Evolutionary conservation across 2,888 invertebrate species (phyloP), one percentile per base, ranked within the genome.

Genomic region (Hartigia nigra): DNA sequence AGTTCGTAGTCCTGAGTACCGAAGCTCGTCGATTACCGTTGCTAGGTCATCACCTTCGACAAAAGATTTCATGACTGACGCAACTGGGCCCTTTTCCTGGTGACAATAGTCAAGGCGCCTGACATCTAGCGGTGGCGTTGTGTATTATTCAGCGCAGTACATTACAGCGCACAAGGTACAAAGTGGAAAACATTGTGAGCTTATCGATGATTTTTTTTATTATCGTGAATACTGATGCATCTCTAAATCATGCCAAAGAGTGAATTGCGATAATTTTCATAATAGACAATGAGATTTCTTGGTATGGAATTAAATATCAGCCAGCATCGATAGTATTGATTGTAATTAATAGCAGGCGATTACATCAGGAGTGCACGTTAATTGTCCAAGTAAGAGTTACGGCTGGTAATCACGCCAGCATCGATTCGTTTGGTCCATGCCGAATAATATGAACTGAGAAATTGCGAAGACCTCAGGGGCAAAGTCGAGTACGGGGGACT

Each of bases 341-440:
- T 91, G 90, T 90, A 91, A 91, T 90, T 91, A 91, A 91, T 90
- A 90, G 90, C 89, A 86, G 84, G 82, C 84, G 86, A 87, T 87
- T 86, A 87, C 86, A 80, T 86, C 81, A 77, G 82, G 74, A 75
- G 76, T 78, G 83, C 84, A 85, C 87, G 88, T 90, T 91, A 90
- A 90, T 90, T 90, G 89, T 89, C 88, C 87, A 84, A 83, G 76
- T 81, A 88, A 89, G 89, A 90, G 87, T 89, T 89, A 90, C 88
- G 88, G 87, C 87, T 86, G 80, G 83, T 84, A 86, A 88, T 88
- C 90, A 89, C 88, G 89, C 88, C 86, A 89, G 84, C 86, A 84
- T 80, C 37, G 82, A 69, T 72, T 14, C 72, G 72, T 31, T 72
- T 14, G 31, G 72, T 34, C 34, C 72, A 72, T 72, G 72, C 72